Conservation (phyloP, 2,888 invertebrate species). For the Habroteleia sp. region DNA sequence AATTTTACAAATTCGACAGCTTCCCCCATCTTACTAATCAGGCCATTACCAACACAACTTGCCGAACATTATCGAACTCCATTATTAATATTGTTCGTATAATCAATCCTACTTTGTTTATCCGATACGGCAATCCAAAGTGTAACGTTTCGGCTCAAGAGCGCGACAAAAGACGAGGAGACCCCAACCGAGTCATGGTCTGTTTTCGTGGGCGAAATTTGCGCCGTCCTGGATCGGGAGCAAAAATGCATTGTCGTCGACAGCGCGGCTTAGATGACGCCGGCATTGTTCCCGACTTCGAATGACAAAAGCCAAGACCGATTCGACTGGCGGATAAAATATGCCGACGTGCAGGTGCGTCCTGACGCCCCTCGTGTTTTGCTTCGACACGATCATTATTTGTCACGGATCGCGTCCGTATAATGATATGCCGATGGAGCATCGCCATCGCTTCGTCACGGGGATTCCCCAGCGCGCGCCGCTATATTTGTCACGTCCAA, state of each 20-base stretch:
- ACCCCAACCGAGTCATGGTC: slow-evolving; percentile 1
- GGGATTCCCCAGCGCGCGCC: slow-evolving; percentile 35
- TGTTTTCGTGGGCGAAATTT: slow-evolving; percentile 9
- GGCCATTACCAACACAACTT: too few species aligned
- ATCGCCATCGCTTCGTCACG: slow-evolving; percentile 67
- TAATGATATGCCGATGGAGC: slow-evolving; percentile 74
- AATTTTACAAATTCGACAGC: too few species aligned
- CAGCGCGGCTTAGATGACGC: slow-evolving; percentile 42
- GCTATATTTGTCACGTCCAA: slow-evolving; percentile 61
- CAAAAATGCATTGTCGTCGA: slow-evolving; percentile 36
- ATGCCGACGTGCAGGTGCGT: slow-evolving; percentile 60
- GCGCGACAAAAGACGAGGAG: neutral
- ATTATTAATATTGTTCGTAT: too few species aligned
- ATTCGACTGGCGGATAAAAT: slow-evolving; percentile 58
- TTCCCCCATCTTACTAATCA: too few species aligned
- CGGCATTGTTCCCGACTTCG: slow-evolving; percentile 32
- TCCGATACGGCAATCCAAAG: too few species aligned
- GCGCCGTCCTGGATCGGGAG: slow-evolving; percentile 6
- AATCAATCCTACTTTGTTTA: too few species aligned
- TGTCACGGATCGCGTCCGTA: slow-evolving; percentile 74
- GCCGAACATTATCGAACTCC: too few species aligned
- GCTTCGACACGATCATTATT: slow-evolving; percentile 66
- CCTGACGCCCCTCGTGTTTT: slow-evolving; percentile 55
- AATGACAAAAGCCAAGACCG: slow-evolving; percentile 49
- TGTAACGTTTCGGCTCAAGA: too few species aligned